Evolutionary conservation across 2,888 invertebrate genomes (phyloP), one percentile per base, ranked within the genome.

Genomic region (Drosophila anceps): DNA sequence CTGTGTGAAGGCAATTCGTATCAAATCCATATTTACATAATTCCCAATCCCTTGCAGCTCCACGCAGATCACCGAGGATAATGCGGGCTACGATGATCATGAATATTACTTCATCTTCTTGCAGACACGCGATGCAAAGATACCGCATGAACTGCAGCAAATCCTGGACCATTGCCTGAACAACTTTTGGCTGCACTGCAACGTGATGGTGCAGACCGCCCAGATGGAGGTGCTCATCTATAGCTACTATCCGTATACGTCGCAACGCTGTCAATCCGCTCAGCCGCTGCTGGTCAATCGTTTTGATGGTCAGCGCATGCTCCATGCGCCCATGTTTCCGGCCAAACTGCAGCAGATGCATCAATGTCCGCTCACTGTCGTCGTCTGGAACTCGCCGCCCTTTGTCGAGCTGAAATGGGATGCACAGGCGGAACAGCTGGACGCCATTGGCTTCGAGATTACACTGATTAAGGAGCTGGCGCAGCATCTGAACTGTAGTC

Each of bases 41-140:
- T 20, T 48, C 35, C 18, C n/a, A 27, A 35, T 46, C n/a, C 1
- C 12, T 15, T n/a, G 18, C 54, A 73, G 81, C 8, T 74, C 76
- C 20, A 73, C 85, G 2, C 73, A 84, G 35, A 68, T 87, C 6
- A 71, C 79, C 0, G 62, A 62, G 27, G 75, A 84, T 35, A 89
- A 86, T 61, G 63, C 74, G 3, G 60, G 71, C 18, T 81, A 81
- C 44, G 84, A 91, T 57, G 76, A 70, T 31, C 79, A 79, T 24
- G 92, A 91, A 35, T 91, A 82, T 60, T 91, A 91, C 37, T 88
- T 90, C 35, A 91, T 92, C 4, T 85, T 92, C 12, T 43, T 91
- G 33, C 85, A 90, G 76, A 55, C 72, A 1, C 37, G 44, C 5
- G 91, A 91, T 33, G 31, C 24, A 5, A 24, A 55, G 0, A 44